Conservation (phyloP, 2,797 vertebrate genomes). For the Poecile montanus region DNA sequence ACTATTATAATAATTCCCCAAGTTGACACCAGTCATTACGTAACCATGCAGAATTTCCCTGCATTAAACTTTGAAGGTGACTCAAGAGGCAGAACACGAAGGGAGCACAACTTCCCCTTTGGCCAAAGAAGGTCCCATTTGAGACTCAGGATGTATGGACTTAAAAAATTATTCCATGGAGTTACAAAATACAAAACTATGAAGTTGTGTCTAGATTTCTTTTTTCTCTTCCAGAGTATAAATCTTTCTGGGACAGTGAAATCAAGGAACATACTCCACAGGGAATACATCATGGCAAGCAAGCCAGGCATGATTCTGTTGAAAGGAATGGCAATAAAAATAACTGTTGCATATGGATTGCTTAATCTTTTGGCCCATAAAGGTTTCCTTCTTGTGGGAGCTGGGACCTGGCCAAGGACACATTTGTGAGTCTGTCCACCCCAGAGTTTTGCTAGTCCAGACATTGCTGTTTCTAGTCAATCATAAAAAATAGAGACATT, state of each 20-base stretch:
- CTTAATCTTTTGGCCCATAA: neutral
- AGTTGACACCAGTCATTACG: slow-evolving; percentile 3
- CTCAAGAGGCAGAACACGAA: rapidly evolving
- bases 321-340: neutral
- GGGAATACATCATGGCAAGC: neutral
- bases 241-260: neutral
- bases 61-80: neutral
- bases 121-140: neutral
- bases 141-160: neutral
- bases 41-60: slow-evolving; percentile 3
- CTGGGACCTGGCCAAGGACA: neutral
- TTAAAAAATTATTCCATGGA: neutral
- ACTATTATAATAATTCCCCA: slow-evolving; percentile 26
- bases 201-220: neutral
- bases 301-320: neutral
- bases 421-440: neutral
- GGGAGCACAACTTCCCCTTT: neutral
- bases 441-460: neutral
- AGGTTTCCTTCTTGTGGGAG: neutral
- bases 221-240: neutral
- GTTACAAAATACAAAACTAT: neutral
- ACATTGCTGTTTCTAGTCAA: neutral
- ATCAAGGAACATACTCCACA: neutral
- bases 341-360: neutral
- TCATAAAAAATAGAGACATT: neutral